phyloP scores from a whole-genome alignment of 2,797 vertebrate species.

The Adelosebastes latens region DNA sequence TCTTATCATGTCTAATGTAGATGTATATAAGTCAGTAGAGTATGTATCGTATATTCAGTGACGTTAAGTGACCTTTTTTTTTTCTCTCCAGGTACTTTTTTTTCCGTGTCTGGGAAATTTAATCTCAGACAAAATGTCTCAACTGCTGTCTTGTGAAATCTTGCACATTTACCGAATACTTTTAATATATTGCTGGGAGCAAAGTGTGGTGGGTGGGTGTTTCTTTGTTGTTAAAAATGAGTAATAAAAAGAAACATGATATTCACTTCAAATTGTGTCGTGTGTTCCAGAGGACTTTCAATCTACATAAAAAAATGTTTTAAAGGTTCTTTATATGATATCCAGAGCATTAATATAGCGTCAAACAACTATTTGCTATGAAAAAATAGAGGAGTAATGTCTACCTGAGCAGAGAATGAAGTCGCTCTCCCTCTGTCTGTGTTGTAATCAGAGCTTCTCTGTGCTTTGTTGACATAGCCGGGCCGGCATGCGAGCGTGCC shows the following conservation, averaged over 20 bases:
- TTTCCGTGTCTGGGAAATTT: background rate
- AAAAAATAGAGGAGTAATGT: no score
- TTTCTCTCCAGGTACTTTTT: background rate
- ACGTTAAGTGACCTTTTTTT: background rate
- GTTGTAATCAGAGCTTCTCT: no score
- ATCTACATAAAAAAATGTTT: no score
- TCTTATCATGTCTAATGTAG: constrained; percentile 8
- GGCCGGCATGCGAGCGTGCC: no score
- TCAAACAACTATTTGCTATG: no score
- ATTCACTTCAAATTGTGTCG: constrained; percentile 21
- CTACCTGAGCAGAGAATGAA: no score
- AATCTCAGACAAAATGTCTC: constrained; percentile 30
- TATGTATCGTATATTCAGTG: constrained; percentile 6
- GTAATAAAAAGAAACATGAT: constrained; percentile 67
- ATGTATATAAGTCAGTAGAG: background rate
- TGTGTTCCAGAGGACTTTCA: background rate
- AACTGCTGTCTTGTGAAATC: constrained; percentile 62
- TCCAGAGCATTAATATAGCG: no score
- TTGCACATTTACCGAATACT: constrained; percentile 68
- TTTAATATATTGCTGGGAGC: constrained; percentile 64
- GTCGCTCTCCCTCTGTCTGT: no score
- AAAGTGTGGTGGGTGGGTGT: constrained; percentile 53
- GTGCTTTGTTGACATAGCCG: no score
- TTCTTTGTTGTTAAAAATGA: constrained; percentile 52
- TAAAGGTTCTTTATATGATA: no score